These are phyloP conservation scores for Coracias cyanogaster DNA, from an alignment of 2,797 vertebrate species.

Conservation along the genomic window DNA sequence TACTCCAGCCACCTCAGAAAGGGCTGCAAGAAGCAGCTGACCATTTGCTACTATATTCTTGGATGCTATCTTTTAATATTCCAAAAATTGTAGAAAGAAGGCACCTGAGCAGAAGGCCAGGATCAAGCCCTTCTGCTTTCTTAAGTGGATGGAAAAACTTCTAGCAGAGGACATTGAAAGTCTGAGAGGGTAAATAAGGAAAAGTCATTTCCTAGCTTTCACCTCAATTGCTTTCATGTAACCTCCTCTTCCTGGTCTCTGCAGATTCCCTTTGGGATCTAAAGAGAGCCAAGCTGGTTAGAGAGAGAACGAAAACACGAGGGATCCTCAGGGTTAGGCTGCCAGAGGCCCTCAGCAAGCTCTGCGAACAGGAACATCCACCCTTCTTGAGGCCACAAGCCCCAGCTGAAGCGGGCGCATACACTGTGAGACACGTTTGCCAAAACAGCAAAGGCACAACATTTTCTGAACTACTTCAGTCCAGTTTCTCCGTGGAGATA, in stretches of 20 bases:
- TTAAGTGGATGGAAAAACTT: neutral
- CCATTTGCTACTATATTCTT: neutral
- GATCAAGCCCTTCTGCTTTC: neutral
- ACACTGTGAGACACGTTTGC: neutral
- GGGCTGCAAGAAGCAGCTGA: neutral
- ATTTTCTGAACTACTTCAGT: neutral
- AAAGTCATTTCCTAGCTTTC: neutral
- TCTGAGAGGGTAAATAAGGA: neutral
- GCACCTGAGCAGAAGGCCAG: neutral
- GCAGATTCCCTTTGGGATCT: neutral
- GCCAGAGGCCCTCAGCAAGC: neutral
- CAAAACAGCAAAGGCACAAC: neutral
- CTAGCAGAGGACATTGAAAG: neutral
- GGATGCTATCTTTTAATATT: neutral
- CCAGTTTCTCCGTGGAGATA: neutral
- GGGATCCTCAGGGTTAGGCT: neutral
- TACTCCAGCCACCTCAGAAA: neutral
- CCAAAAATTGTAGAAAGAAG: neutral
- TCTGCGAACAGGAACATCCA: neutral
- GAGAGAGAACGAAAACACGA: neutral
- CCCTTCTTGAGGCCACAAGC: neutral
- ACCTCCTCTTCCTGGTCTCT: neutral
- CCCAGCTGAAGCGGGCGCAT: neutral
- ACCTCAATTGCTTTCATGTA: neutral
- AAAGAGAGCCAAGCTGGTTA: neutral